Evolutionary conservation across 2,113 vertebrate species (phyloP), one percentile per base, ranked within the genome.

Genomic region (Spea bombifrons): DNA sequence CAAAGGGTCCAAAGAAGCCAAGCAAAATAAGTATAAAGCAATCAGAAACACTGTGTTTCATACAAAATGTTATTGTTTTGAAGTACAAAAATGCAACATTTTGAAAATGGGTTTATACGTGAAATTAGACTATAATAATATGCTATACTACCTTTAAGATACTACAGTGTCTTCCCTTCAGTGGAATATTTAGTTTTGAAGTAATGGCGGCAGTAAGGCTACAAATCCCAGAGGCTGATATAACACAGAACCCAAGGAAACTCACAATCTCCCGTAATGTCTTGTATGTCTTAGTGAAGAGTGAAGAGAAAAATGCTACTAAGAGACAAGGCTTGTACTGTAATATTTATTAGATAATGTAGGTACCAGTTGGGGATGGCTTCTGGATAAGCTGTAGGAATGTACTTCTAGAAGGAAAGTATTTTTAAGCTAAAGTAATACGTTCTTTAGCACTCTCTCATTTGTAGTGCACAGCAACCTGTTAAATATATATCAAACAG

Each of bases 291-390:
- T 50, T 53, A 73, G 4, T n/a, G 61, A 30, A 64, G 8, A 13
- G 3, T 30, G 53, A 73, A 59, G 43, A 8, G 4, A 46, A 59
- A 17, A 45, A 45, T 52, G 45, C 15, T 59, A 45, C 13, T 4
- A 8, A 2, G 13, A 30, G 61, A 64, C 61, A 64, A 59, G 48
- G 30, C 15, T 13, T 45, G 30, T 3, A 46, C 52, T 75, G 13
- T 47, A 15, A 5, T 15, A 50, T 17, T 10, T 10, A 46, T 5
- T 8, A 47, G 70, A 79, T 80, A 76, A 55, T 48, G 9, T 43
- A 17, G 5, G 50, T 81, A 66, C 74, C 80, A 76, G 63, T 46
- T 49, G 45, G 61, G 7, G 73, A 72, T 55, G 16, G 73, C 47
- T 67, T 13, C 52, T 50, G 8, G 6, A 53, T 44, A 13, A 75